A percentile compares a stretch with the other conserved stretches of the same genome.
phyloP scores from a whole-genome alignment of 1,140 invertebrate genomes.

The Diorhabda sublineata region DNA sequence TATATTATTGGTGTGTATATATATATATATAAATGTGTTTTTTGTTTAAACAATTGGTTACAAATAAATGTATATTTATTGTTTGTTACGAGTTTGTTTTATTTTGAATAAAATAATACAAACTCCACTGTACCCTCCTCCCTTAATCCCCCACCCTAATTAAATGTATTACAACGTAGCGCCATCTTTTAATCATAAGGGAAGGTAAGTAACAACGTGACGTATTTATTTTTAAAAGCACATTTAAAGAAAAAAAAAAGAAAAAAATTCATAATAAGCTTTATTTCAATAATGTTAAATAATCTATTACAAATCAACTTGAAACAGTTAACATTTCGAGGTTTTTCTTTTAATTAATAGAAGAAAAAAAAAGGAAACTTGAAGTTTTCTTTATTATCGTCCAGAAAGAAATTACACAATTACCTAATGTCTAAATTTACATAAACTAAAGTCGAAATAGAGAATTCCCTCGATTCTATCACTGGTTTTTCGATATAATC shows the following conservation, averaged over 20 bases:
- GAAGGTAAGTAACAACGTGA: too few species aligned
- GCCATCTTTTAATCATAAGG: too few species aligned
- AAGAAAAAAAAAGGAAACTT: not conserved
- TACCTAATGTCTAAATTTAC: not conserved
- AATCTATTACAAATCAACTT: constrained; percentile 3
- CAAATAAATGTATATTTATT: constrained; percentile 29
- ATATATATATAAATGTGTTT: constrained; percentile 19
- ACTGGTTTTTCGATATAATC: not conserved
- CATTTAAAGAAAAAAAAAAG: not conserved
- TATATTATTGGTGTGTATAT: constrained; percentile 31
- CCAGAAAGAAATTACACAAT: not conserved
- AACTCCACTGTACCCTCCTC: too few species aligned
- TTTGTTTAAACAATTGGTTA: constrained; percentile 23
- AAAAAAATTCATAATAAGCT: not conserved
- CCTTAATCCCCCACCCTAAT: too few species aligned
- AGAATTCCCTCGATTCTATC: not conserved
- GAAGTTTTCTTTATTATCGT: not conserved
- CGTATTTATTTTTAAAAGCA: too few species aligned
- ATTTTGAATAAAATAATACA: not conserved
- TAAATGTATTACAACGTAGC: too few species aligned
- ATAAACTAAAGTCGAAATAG: not conserved
- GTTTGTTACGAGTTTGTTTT: constrained; percentile 22
- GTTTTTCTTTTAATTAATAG: not conserved
- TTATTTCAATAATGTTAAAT: constrained; percentile 3
- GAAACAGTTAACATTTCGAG: not conserved